These are phyloP conservation scores for Siniperca obscura DNA, from an alignment of 2,797 vertebrate genomes.

Conservation along the genomic window DNA sequence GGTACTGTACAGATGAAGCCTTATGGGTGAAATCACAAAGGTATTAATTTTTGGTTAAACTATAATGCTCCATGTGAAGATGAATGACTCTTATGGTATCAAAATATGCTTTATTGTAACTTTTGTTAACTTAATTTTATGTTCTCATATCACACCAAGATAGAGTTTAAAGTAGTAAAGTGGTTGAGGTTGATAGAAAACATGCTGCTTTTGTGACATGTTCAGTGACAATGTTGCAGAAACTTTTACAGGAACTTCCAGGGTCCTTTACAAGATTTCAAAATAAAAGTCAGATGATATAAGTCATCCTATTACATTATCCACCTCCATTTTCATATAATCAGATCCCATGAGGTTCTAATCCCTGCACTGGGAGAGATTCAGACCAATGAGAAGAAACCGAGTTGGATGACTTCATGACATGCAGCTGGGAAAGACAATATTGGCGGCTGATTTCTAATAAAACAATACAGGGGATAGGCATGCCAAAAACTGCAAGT, in stretches of 20 bases:
- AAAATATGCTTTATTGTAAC: background rate
- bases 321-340: conserved; percentile 16
- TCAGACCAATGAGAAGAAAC: conserved; percentile 45
- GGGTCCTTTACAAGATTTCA: conserved; percentile 8
- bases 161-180: background rate
- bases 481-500: conserved; percentile 23
- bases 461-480: conserved; percentile 12
- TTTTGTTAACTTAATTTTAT: background rate
- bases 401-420: conserved; percentile 49
- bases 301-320: conserved; percentile 18
- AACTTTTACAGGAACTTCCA: background rate
- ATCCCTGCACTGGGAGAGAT: conserved; percentile 19
- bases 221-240: background rate
- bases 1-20: conserved; percentile 7
- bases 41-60: background rate
- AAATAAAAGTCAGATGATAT: conserved; percentile 23
- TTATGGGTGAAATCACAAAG: conserved; percentile 6
- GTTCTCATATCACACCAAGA: background rate
- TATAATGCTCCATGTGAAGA: conserved; percentile 1
- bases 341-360: conserved; percentile 8
- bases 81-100: background rate
- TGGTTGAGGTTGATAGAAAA: background rate
- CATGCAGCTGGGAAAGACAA: conserved; percentile 47
- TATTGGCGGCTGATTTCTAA: conserved; percentile 24
- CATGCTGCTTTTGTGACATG: background rate